Evolutionary conservation across 2,797 vertebrate genomes (phyloP), one percentile per base, ranked within the genome.

Genomic region (Acomys russatus): DNA sequence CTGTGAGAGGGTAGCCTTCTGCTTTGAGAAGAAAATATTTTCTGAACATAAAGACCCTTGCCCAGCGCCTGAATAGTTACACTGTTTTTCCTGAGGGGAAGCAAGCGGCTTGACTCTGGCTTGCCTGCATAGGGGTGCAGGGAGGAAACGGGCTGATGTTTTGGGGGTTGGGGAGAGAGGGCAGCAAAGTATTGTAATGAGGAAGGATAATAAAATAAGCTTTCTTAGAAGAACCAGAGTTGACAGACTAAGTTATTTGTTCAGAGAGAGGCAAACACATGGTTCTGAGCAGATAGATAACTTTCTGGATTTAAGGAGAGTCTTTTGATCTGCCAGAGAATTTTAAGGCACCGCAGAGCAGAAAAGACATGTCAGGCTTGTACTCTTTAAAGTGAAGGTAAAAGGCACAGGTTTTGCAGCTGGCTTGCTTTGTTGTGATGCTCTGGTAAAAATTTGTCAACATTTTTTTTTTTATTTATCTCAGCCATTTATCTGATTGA

Each of bases 271-370:
- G 76, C 83, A 94, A 89, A 80, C 64, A n/a, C 6, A 86, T 17
- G 64, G 30, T 70, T 94, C 68, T 94, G 82, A 80, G 49, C 33
- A 92, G 88, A 38, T 64, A 77, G 86, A 22, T 74, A 91, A 91
- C 96, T 97, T 92, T 95, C 59, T 87, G 93, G 88, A 94, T 89
- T 93, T 94, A 82, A 77, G 83, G 51, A 76, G 79, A 96, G 95
- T 97, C 90, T 95, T 91, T 92, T 95, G 87, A 94, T 97, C 86
- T 89, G 88, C 49, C 61, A 73, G 78, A 95, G 92, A 96, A 91
- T 94, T 96, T 96, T 76, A 92, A 85, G 71, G 64, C 76, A 91
- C 35, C 20, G n/a, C 9, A 70, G 86, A 84, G 44, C 88, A 64
- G n/a, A 38, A 80, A 61, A 93, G 90, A 71, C 17, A 14, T 70